Evolutionary conservation across 2,888 invertebrate species (phyloP), one percentile per base, ranked within the genome.

Genomic region (Isotomurus palustris): DNA sequence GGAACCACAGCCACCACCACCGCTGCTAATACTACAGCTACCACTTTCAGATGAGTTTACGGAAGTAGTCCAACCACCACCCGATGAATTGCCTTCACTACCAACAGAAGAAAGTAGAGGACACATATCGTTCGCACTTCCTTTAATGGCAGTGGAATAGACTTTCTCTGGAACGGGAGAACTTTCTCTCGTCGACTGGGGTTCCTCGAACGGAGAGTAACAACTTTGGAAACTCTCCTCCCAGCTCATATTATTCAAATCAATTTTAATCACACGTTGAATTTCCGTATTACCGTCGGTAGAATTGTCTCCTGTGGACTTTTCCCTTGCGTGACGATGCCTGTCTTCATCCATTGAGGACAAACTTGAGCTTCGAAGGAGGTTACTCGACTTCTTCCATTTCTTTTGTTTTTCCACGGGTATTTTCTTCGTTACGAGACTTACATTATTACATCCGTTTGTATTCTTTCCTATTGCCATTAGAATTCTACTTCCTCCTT

Each of bases 181-280:
- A 32, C 32, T 32, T 32, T 24, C 43, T 22, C 38, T 19, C 5
- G n/a, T 19, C 3, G 22, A 43, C 8, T 19, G 22, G 3, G 43
- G 8, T 21, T 24, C 47, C 3, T 47, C 47, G 3, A 22, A 27
- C 3, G 47, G 4, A 29, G 47, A 47, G 14, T 14, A 32, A 27
- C 24, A 17, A 17, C 47, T 56, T 52, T 35, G 53, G 29, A 27
- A 51, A 50, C 29, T 51, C 40, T 56, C 56, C 51, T 56, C 51
- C 56, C 56, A 56, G 8, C 51, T 51, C 51, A 56, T 66, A 43
- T 58, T 63, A 36, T 65, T 66, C 59, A 69, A 62, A 56, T 69
- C 66, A 65, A 69, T 69, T 58, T 62, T 64, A 54, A 69, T 69
- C 44, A 68, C 64, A 21, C 69, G 64, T 50, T 67, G 69, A 45